A percentile compares a stretch with the other conserved stretches of the same genome.
phyloP scores from a whole-genome alignment of 2,888 invertebrate genomes.

The Cantharis nigra region DNA sequence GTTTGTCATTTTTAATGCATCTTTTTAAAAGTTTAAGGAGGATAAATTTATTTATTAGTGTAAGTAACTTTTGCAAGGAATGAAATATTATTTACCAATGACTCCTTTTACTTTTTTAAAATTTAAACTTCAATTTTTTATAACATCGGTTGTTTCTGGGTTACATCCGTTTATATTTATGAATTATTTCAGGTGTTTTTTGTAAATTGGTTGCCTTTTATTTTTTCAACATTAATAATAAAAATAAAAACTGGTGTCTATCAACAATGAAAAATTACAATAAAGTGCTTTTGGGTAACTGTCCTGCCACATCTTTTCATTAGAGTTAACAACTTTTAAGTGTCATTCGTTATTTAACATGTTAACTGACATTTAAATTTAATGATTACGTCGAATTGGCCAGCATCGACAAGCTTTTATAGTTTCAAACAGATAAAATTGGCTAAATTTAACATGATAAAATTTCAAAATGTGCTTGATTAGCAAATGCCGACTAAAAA shows the following conservation, averaged over 20 bases:
- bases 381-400: background rate
- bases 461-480: background rate
- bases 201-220: no score
- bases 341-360: background rate
- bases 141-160: no score
- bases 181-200: no score
- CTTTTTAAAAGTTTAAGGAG: background rate
- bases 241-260: no score
- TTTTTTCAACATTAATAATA: no score
- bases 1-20: constrained; percentile 7
- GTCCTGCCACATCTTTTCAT: background rate
- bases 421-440: background rate
- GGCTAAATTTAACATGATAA: background rate
- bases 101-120: background rate
- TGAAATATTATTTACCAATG: background rate
- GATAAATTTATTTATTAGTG: background rate
- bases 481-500: background rate
- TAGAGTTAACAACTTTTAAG: background rate
- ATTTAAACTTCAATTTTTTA: background rate
- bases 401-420: background rate
- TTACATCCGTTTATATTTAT: no score
- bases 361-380: background rate
- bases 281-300: background rate
- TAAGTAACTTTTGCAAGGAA: background rate
- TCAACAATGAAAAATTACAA: background rate